Conservation (phyloP, 35 echinoderm and acorn worm genomes). For the Heliocidaris erythrogramma region DNA sequence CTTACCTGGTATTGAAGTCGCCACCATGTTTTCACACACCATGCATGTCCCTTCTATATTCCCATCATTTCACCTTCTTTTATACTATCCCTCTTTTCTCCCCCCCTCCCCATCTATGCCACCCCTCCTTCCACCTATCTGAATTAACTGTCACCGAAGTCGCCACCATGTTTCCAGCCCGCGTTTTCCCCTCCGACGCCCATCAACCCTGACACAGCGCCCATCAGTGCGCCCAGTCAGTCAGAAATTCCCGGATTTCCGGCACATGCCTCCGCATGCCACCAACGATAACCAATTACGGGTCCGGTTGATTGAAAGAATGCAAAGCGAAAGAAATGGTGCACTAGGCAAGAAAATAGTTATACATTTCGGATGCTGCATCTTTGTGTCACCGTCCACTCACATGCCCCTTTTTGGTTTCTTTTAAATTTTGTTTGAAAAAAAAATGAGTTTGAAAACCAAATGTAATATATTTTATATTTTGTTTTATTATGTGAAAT, state of each 20-base stretch:
- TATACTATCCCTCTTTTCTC: not conserved
- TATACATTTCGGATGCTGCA: not conserved
- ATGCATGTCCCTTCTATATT: not conserved
- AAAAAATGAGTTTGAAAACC: too few species aligned
- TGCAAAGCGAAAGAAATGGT: not conserved
- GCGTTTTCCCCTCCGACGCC: not conserved
- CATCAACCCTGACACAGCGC: not conserved
- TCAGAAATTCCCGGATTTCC: slow-evolving; percentile 8
- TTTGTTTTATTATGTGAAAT: too few species aligned
- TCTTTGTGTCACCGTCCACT: not conserved
- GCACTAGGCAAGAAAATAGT: not conserved
- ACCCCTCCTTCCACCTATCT: not conserved
- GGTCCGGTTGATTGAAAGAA: slow-evolving; percentile 9
- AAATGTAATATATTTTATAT: too few species aligned
- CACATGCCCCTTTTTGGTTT: too few species aligned
- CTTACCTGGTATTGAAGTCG: not conserved
- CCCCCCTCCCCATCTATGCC: not conserved
- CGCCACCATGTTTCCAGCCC: not conserved
- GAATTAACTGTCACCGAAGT: slow-evolving; percentile 10
- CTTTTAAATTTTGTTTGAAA: too few species aligned
- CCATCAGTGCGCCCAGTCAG: not conserved
- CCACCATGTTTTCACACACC: not conserved
- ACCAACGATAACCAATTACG: not conserved
- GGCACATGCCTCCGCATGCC: not conserved
- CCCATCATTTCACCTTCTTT: not conserved